Percentiles rank a stretch among this genome's conserved stretches.
Evolutionary conservation across 2,113 vertebrate species (phyloP).

Genomic region (Trinectes maculatus): DNA sequence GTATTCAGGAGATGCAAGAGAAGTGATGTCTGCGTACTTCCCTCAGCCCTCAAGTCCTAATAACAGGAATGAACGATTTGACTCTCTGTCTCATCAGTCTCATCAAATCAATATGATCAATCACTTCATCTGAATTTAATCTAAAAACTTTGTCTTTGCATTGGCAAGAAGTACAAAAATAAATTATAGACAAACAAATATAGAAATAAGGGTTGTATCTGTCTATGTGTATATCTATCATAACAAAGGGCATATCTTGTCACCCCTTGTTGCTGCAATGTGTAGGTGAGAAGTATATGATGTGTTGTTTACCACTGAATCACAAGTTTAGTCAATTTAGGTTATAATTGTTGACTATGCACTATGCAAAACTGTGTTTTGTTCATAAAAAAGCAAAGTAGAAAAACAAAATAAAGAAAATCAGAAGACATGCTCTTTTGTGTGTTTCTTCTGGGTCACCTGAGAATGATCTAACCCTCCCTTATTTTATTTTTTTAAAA

Average conservation of each 20-base stretch:
- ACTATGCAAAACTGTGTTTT: not conserved
- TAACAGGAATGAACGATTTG: not conserved
- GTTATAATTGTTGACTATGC: no score
- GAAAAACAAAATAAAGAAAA: not conserved
- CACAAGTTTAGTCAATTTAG: no score
- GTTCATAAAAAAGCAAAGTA: not conserved
- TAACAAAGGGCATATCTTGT: no score
- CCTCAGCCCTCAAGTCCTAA: not conserved
- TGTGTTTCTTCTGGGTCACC: not conserved
- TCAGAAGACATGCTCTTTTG: not conserved
- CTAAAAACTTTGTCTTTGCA: no score
- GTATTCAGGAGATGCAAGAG: slow-evolving; percentile 17
- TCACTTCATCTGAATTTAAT: not conserved
- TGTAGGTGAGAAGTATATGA: not conserved
- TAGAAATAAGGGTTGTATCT: no score
- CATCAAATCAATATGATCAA: not conserved
- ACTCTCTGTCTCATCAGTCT: not conserved
- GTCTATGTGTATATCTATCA: no score
- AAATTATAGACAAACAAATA: no score
- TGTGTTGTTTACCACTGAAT: not conserved
- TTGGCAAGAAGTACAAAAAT: no score
- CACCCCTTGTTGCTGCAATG: not conserved
- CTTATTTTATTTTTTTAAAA: no score
- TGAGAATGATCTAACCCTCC: not conserved
- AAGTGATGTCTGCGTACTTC: not conserved